Evolutionary conservation across 2,888 invertebrate species (phyloP), one percentile per base, ranked within the genome.

Genomic region (Eremobia ochroleuca): DNA sequence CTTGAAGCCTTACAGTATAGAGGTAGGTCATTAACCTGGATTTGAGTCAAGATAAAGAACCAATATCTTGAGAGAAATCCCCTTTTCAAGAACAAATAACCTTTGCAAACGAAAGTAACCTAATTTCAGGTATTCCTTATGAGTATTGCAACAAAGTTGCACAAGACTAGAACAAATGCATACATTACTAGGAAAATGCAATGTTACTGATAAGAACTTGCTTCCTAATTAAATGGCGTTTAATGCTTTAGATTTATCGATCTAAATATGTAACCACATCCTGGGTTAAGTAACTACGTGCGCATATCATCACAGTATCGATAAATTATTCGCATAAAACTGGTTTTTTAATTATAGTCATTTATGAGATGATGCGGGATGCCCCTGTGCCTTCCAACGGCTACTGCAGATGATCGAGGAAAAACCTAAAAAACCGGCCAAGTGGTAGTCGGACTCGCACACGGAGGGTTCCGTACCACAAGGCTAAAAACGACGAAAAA

Each of bases 311-410:
- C 15, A 46, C 13, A 28, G 18, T 55, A 55, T 34, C 15, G 28
- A 62, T 37, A 58, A 49, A 15, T 13, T 31, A 13, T 65, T 67
- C 25, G 1, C 43, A 28, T 11, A 34, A 11, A 77, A 28, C 40
- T 1, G 49, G 66, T 70, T 61, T 49, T 52, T 21, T 73, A 11
- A 43, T 46, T 58, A 34, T 18, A n/a, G 15, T 37, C 34, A n/a
- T 61, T 46, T 6, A 55, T n/a, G 18, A 15, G n/a, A 21, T 9
- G 18, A 21, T n/a, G 49, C 34, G 84, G 84, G 72, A 81, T 81
- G 49, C 66, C 84, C 84, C 71, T 31, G 11, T 5, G n/a, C 40
- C 37, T 15, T n/a, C 37, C 18, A 49, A 11, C 37, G n/a, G 49
- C 49, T 55, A 49, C 21, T 55, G 37, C 46, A 61, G 9, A 52